Percentiles rank a stretch among this genome's conserved stretches.
These are phyloP conservation scores for Ianthella basta DNA, from an alignment of 37 sponge, comb jelly and placozoan genomes.

Conservation along the genomic window DNA sequence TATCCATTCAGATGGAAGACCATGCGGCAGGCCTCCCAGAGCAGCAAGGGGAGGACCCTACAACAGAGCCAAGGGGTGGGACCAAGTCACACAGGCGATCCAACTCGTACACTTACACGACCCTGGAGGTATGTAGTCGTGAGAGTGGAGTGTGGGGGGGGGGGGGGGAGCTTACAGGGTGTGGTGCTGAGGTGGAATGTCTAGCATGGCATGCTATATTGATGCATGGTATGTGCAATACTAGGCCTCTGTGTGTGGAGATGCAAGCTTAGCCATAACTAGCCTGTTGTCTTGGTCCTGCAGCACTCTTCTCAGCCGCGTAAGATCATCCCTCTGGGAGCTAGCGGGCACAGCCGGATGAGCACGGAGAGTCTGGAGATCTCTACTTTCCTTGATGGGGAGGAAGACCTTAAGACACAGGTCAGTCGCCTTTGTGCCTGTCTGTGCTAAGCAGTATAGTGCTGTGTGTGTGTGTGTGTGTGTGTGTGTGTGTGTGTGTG, in stretches of 20 bases:
- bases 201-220: background rate
- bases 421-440: background rate
- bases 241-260: background rate
- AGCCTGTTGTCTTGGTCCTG: background rate
- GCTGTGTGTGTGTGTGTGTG: conserved; percentile 31
- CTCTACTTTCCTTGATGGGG: background rate
- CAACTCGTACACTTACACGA: no score
- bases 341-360: background rate
- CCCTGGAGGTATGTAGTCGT: no score
- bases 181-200: no score
- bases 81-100: no score
- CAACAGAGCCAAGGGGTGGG: no score
- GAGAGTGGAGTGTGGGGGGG: no score
- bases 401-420: conserved; percentile 5
- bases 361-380: conserved; percentile 13
- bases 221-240: background rate
- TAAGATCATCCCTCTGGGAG: background rate
- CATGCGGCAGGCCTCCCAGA: no score
- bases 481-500: conserved; percentile 2
- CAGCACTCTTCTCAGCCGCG: background rate
- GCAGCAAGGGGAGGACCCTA: no score
- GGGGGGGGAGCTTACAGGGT: no score
- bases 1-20: no score
- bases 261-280: no score
- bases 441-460: no score